These are phyloP conservation scores for Petaurus breviceps DNA, from an alignment of 2,113 vertebrate genomes.

Conservation along the genomic window DNA sequence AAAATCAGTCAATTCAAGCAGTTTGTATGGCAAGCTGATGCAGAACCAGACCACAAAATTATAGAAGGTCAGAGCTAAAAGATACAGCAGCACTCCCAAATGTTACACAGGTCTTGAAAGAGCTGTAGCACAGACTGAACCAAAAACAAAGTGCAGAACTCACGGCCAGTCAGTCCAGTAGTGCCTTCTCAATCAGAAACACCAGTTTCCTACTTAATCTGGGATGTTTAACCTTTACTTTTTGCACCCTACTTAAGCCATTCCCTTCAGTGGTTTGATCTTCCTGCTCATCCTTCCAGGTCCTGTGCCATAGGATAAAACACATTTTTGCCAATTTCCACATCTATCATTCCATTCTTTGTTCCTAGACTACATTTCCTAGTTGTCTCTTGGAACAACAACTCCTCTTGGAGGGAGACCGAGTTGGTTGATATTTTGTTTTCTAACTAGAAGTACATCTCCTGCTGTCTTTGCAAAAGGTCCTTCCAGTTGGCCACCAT, in stretches of 20 bases:
- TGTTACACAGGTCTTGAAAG: neutral
- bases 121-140: neutral
- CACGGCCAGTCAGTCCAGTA: neutral
- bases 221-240: neutral
- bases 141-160: neutral
- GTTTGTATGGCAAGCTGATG: neutral
- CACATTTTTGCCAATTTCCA: neutral
- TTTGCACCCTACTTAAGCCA: neutral
- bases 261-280: neutral
- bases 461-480: neutral
- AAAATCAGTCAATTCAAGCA: neutral
- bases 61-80: neutral
- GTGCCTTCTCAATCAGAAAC: neutral
- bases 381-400: neutral
- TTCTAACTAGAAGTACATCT: neutral
- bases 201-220: neutral
- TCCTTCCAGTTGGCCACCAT: neutral
- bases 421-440: neutral
- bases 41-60: neutral
- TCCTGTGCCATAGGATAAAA: neutral
- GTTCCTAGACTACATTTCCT: neutral
- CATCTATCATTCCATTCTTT: neutral
- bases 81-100: neutral
- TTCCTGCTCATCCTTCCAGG: neutral
- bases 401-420: neutral